Conservation (phyloP, 2,888 invertebrate genomes). For the Junonia oenone region DNA sequence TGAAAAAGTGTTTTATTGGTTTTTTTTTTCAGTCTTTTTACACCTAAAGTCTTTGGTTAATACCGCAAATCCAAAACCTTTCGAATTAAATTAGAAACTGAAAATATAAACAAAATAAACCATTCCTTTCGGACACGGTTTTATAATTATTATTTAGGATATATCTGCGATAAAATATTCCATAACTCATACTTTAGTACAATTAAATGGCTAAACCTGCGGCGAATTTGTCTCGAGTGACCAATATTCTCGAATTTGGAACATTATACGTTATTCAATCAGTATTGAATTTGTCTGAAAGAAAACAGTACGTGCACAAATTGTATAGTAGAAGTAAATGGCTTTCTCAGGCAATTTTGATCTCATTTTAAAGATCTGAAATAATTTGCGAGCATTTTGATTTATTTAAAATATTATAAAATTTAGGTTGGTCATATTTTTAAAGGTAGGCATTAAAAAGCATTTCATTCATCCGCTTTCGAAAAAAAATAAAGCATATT, state of each 20-base stretch:
- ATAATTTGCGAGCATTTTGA: too few species aligned
- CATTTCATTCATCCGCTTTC: too few species aligned
- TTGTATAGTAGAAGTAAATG: not conserved
- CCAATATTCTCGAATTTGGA: not conserved
- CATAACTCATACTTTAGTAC: not conserved
- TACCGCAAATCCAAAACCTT: too few species aligned
- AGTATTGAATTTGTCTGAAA: not conserved
- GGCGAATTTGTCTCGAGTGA: not conserved
- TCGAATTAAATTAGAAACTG: too few species aligned
- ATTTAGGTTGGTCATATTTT: too few species aligned
- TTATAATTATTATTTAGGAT: not conserved
- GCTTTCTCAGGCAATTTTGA: too few species aligned
- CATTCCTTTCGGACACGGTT: too few species aligned
- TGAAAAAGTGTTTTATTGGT: conserved; percentile 17
- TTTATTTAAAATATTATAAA: too few species aligned
- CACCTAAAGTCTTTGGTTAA: too few species aligned
- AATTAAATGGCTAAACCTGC: not conserved
- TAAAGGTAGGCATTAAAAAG: too few species aligned
- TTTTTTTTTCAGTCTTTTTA: conserved; percentile 11
- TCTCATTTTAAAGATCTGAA: too few species aligned
- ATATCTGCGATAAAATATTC: not conserved
- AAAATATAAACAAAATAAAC: not conserved
- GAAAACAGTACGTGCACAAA: not conserved
- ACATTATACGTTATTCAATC: not conserved
- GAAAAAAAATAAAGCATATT: too few species aligned